Percentiles rank a stretch among this genome's conserved stretches.
These are phyloP conservation scores for Leptopilina myrica DNA, from an alignment of 2,888 invertebrate species.

Conservation along the genomic window DNA sequence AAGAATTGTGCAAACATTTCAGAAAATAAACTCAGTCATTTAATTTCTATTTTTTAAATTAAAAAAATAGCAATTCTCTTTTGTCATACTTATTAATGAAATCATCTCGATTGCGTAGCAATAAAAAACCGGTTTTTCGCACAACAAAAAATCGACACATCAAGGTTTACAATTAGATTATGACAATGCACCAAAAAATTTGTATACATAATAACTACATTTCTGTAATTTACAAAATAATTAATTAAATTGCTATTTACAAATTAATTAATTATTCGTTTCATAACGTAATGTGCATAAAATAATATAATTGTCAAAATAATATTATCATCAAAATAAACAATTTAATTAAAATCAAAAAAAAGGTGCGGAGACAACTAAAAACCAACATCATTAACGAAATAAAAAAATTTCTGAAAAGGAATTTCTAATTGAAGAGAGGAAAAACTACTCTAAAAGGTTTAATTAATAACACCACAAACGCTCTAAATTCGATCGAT, in stretches of 20 bases:
- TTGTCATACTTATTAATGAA: neutral
- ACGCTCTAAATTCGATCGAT: neutral
- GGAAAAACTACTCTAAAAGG: constrained; percentile 24
- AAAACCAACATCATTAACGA: neutral
- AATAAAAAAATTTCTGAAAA: neutral
- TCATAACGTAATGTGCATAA: no score
- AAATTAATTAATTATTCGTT: no score
- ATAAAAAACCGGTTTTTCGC: constrained; percentile 14
- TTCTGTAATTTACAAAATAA: no score
- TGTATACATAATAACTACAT: neutral
- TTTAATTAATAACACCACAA: constrained; percentile 24
- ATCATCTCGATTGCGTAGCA: neutral
- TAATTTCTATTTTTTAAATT: neutral
- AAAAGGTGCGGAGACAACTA: neutral
- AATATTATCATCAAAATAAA: no score
- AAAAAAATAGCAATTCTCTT: no score
- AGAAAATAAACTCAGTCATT: no score
- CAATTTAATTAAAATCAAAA: neutral
- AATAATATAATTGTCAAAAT: no score
- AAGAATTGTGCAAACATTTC: neutral
- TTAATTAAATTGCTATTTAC: no score
- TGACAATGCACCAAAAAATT: neutral
- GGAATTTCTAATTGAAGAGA: neutral
- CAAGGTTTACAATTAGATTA: neutral
- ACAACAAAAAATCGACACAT: neutral